phyloP scores from a whole-genome alignment of 2,797 vertebrate genomes.

The Malacoraja senta region DNA sequence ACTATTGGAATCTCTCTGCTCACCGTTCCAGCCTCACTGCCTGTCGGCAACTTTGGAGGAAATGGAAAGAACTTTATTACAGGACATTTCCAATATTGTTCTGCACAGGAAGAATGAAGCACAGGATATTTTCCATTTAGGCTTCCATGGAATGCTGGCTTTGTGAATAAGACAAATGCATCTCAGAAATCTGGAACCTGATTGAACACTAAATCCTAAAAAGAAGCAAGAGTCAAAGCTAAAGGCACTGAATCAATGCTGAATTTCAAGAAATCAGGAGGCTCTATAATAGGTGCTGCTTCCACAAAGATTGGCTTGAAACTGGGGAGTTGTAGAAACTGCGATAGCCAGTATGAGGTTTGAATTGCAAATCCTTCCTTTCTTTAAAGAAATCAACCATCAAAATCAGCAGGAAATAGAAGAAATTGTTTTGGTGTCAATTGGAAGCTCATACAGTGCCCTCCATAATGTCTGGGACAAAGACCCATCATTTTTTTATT shows the following conservation, averaged over 20 bases:
- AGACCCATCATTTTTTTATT: no score
- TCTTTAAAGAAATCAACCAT: neutral
- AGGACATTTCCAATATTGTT: neutral
- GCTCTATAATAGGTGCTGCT: neutral
- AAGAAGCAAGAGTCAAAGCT: neutral
- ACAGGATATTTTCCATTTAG: neutral
- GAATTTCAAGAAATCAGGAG: neutral
- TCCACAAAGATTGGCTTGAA: neutral
- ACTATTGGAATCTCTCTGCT: neutral
- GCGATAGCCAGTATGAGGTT: neutral
- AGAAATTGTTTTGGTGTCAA: neutral
- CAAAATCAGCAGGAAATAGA: neutral
- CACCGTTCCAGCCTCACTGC: neutral
- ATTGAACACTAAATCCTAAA: neutral
- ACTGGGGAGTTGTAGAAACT: neutral
- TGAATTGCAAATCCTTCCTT: neutral
- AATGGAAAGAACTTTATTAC: neutral
- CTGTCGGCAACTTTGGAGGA: neutral
- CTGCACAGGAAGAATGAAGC: neutral
- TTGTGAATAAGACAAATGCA: neutral
- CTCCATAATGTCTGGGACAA: no score
- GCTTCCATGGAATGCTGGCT: neutral
- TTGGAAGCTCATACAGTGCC: neutral
- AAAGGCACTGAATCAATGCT: neutral
- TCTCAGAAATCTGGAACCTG: neutral